phyloP scores from a whole-genome alignment of 1,140 invertebrate genomes.

The Pteromalus puparum region DNA sequence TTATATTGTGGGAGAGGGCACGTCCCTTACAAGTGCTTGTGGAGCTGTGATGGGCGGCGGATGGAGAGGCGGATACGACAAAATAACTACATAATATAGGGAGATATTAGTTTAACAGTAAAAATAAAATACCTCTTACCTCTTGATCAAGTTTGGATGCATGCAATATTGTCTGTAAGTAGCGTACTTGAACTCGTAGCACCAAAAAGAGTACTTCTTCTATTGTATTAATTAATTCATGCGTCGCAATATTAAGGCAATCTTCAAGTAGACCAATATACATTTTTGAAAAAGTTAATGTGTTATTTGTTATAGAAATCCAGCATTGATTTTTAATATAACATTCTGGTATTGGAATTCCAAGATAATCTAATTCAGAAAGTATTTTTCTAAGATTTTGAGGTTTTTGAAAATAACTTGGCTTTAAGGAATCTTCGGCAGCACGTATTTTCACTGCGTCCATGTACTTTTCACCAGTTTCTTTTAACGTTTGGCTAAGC shows the following conservation, averaged over 20 bases:
- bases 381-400: conserved; percentile 74
- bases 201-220: conserved; percentile 80
- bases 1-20: too few species aligned
- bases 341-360: conserved; percentile 65
- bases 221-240: conserved; percentile 80
- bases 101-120: neutral
- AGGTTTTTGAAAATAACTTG: conserved; percentile 80
- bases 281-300: conserved; percentile 82
- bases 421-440: conserved; percentile 84
- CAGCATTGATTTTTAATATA: conserved; percentile 79
- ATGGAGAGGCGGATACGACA: too few species aligned
- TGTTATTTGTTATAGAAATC: conserved; percentile 83
- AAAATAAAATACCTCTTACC: conserved; percentile 67
- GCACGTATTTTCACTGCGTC: conserved; percentile 84
- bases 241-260: conserved; percentile 80
- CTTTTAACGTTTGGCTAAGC: conserved; percentile 79
- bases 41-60: too few species aligned
- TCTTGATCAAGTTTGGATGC: conserved; percentile 78
- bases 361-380: conserved; percentile 73
- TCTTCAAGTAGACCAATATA: conserved; percentile 82
- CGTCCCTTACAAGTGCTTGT: too few species aligned
- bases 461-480: conserved; percentile 84
- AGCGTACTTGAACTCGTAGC: conserved; percentile 80
- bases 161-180: conserved; percentile 78
- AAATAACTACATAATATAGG: too few species aligned